Percentiles rank a stretch among this genome's conserved stretches.
phyloP scores from a whole-genome alignment of 2,113 vertebrate genomes.

The Otolemur garnettii region DNA sequence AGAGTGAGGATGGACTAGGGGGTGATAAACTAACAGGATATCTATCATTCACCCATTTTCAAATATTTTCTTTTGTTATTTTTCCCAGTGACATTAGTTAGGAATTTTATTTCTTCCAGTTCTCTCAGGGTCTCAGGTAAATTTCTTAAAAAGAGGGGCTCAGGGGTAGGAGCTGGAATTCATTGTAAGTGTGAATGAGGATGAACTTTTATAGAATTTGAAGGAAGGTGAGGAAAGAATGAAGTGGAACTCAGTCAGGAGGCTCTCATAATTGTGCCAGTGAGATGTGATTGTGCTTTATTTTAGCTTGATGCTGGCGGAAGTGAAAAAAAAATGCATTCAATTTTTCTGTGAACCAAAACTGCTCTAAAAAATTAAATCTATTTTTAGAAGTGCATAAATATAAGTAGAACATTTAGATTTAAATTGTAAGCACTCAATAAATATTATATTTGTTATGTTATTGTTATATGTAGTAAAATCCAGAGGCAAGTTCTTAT shows the following conservation, averaged over 20 bases:
- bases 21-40: no score
- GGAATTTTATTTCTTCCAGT: no score
- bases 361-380: neutral
- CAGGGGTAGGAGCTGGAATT: neutral
- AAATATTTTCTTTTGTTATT: no score
- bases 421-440: neutral
- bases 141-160: no score
- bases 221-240: neutral
- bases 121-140: no score
- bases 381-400: neutral
- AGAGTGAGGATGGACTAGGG: no score
- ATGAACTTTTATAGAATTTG: neutral
- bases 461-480: conserved; percentile 58
- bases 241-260: neutral
- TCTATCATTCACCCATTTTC: no score
- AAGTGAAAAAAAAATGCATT: neutral
- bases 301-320: neutral
- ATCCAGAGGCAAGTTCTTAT: conserved; percentile 75
- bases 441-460: neutral
- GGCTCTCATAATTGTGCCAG: neutral
- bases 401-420: neutral
- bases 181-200: neutral
- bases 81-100: no score
- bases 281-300: neutral
- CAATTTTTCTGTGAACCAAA: neutral